Evolutionary conservation across 2,888 invertebrate genomes (phyloP).

Genomic region (Thyatira batis): DNA sequence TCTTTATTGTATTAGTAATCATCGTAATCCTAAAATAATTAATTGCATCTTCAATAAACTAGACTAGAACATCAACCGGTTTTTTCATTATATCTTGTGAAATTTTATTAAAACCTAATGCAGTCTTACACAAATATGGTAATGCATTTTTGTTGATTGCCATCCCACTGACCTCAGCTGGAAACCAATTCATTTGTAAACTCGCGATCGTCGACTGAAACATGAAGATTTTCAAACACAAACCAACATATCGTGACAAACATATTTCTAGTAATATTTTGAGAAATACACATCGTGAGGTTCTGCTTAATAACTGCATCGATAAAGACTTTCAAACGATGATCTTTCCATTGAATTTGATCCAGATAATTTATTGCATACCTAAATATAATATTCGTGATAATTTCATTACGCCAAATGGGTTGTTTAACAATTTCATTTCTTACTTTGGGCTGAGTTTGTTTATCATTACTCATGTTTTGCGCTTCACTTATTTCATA

Average conservation of each 20-base stretch:
- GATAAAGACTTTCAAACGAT: neutral
- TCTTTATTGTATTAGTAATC: too few relatives aligned
- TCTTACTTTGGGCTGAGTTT: neutral
- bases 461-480: neutral
- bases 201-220: neutral
- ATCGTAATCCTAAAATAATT: too few relatives aligned
- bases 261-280: neutral
- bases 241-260: neutral
- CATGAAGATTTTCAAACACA: neutral
- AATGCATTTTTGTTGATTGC: too few relatives aligned
- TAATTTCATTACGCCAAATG: neutral
- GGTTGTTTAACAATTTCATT: neutral
- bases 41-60: too few relatives aligned
- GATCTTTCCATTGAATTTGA: neutral
- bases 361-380: neutral
- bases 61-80: too few relatives aligned
- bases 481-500: neutral
- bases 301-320: neutral
- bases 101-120: too few relatives aligned
- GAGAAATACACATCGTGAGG: neutral
- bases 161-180: too few relatives aligned
- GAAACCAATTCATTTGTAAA: neutral
- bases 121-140: too few relatives aligned
- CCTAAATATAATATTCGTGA: conserved; percentile 1
- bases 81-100: too few relatives aligned